phyloP scores from a whole-genome alignment of 2,888 invertebrate genomes.

The Caenorhabditis becei region DNA sequence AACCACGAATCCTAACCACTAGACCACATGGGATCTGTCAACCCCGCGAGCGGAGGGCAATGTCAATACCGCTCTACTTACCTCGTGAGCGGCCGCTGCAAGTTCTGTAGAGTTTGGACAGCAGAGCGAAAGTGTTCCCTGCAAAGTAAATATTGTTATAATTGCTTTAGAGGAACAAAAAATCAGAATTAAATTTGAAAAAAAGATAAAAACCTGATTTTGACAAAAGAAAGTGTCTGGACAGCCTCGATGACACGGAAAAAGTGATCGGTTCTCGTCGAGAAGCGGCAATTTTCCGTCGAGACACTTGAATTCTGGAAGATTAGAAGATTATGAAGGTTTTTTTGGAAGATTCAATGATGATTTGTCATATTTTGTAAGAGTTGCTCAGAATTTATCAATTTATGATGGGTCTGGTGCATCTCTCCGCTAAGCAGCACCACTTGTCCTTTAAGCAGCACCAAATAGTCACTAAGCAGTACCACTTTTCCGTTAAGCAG shows the following conservation, averaged over 20 bases:
- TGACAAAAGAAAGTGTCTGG: conserved; percentile 48
- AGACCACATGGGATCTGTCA: conserved; percentile 54
- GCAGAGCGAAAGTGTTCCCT: conserved; percentile 1
- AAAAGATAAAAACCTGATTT: conserved; percentile 28
- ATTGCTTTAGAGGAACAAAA: background rate
- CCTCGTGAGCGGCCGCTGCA: background rate
- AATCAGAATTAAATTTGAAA: no score
- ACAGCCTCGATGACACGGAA: conserved; percentile 41
- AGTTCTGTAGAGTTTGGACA: conserved; percentile 38
- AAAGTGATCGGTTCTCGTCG: conserved; percentile 27
- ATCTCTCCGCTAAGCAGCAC: no score
- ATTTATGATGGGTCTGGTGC: no score
- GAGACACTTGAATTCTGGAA: conserved; percentile 28
- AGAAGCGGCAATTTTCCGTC: conserved; percentile 35
- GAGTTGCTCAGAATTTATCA: no score
- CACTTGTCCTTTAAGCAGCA: no score
- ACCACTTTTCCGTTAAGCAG: no score
- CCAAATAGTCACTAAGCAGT: no score
- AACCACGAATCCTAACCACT: conserved; percentile 68
- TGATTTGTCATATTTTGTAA: no score
- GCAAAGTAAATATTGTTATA: conserved; percentile 5
- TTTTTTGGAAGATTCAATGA: no score
- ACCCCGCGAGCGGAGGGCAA: background rate
- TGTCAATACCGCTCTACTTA: background rate
- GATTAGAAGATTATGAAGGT: background rate